Conservation (phyloP, 2,113 vertebrate species). For the Peromyscus californicus region DNA sequence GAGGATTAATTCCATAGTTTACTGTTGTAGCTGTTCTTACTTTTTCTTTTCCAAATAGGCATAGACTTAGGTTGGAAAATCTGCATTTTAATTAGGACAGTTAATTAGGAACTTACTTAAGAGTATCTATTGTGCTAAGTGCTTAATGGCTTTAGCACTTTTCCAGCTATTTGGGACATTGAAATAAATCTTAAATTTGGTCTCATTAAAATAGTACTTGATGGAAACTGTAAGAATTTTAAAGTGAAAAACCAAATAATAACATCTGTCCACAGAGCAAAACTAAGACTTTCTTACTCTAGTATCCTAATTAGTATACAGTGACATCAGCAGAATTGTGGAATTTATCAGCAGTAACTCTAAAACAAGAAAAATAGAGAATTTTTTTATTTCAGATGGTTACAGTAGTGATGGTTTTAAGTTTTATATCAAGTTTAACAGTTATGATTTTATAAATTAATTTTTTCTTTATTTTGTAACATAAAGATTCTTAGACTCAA, state of each 20-base stretch:
- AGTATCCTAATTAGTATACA: background rate
- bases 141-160: constrained; percentile 18
- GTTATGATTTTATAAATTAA: constrained; percentile 33
- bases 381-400: constrained; percentile 37
- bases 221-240: constrained; percentile 56
- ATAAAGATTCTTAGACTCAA: constrained; percentile 8
- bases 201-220: constrained; percentile 6
- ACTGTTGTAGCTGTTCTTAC: constrained; percentile 45
- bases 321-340: background rate
- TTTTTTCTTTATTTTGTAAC: constrained; percentile 51
- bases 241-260: constrained; percentile 46
- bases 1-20: constrained; percentile 31
- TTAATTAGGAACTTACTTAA: constrained; percentile 52
- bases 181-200: constrained; percentile 48
- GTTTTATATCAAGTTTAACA: constrained; percentile 51
- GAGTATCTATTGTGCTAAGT: background rate
- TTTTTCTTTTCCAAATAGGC: constrained; percentile 50
- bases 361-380: background rate
- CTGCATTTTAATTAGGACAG: constrained; percentile 32
- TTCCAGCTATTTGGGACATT: constrained; percentile 51
- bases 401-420: constrained; percentile 57
- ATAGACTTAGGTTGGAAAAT: constrained; percentile 55
- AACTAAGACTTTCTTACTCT: background rate
- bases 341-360: background rate
- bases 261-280: constrained; percentile 24